These are phyloP conservation scores for Zootoca vivipara DNA, from an alignment of 2,113 vertebrate species.

Conservation along the genomic window DNA sequence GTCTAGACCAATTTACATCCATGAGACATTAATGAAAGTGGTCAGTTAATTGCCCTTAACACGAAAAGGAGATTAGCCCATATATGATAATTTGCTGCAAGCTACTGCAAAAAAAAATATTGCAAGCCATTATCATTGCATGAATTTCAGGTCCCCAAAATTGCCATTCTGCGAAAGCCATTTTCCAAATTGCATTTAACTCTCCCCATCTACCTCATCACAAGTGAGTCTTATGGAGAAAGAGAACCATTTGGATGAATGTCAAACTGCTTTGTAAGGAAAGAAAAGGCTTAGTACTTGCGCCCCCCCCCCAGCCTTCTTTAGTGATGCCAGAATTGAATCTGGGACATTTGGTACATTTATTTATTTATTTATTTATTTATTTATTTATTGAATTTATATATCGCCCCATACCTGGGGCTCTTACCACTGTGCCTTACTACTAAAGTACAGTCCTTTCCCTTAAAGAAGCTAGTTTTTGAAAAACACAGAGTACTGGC, in stretches of 20 bases:
- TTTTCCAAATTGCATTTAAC: background rate
- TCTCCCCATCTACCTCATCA: background rate
- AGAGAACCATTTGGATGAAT: constrained; percentile 1
- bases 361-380: too few relatives aligned
- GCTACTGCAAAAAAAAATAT: background rate
- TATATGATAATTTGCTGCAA: constrained; percentile 5
- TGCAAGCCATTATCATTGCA: background rate
- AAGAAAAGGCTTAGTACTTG: background rate
- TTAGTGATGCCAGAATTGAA: background rate
- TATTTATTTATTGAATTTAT: too few relatives aligned
- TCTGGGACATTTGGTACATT: background rate
- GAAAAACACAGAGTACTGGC: background rate
- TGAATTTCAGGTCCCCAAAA: background rate
- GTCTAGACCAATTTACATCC: background rate
- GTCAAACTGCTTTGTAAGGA: constrained; percentile 8
- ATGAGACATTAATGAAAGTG: constrained; percentile 2
- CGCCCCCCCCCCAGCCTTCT: background rate
- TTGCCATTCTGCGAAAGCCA: background rate
- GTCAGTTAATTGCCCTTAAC: constrained; percentile 11
- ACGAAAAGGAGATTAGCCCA: constrained; percentile 13
- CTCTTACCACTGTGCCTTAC: background rate
- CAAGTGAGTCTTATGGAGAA: background rate
- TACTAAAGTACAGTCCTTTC: background rate
- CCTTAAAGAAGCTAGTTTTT: background rate
- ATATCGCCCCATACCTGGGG: too few relatives aligned